Evolutionary conservation across 2,797 vertebrate genomes (phyloP).

Genomic region (Myotis findleyi): DNA sequence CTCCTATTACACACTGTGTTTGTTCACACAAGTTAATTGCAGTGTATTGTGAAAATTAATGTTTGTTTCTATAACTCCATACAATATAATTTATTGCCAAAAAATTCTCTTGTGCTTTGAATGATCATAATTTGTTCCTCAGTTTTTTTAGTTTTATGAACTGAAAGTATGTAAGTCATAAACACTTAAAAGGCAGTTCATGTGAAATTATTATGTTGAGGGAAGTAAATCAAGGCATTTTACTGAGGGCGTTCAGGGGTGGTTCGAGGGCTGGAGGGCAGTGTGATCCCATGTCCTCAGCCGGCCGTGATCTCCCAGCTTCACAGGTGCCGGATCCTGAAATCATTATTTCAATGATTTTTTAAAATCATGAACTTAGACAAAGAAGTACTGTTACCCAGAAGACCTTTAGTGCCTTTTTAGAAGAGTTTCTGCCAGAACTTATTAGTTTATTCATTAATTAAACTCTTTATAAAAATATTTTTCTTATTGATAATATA

Average conservation of each 20-base stretch:
- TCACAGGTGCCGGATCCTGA: no score
- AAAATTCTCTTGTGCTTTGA: constrained; percentile 11
- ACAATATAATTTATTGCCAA: not conserved
- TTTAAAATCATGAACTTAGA: not conserved
- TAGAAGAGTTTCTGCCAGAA: not conserved
- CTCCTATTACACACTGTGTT: not conserved
- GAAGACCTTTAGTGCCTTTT: not conserved
- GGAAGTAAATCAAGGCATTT: not conserved
- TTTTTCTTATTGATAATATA: not conserved
- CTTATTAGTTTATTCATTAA: constrained; percentile 1
- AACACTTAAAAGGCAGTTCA: not conserved
- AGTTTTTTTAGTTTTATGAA: not conserved
- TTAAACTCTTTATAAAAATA: not conserved
- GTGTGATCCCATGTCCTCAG: not conserved
- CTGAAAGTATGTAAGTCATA: not conserved
- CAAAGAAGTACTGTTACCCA: not conserved
- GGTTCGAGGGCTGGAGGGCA: not conserved
- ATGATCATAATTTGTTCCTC: not conserved
- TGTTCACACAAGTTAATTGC: not conserved
- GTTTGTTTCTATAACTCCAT: not conserved
- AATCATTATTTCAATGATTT: not conserved
- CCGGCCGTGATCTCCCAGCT: not conserved
- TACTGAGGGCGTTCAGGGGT: not conserved
- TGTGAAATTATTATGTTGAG: not conserved
- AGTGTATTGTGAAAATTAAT: not conserved